Evolutionary conservation across 2,888 invertebrate species (phyloP).

Genomic region (Lasioglossum pauxillum): DNA sequence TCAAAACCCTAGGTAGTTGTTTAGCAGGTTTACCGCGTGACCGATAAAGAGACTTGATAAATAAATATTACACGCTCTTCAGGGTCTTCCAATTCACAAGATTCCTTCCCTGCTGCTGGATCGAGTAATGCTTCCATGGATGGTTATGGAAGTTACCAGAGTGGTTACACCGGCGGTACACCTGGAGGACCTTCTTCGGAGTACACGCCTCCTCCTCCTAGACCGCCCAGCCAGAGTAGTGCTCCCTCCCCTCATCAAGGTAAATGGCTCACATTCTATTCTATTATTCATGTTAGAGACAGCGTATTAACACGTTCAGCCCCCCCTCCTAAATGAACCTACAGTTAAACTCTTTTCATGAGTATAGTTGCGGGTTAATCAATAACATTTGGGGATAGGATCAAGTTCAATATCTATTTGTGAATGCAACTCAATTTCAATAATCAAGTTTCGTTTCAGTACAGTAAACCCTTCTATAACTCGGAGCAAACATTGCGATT

Average conservation of each 20-base stretch:
- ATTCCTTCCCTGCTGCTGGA: conserved; percentile 93
- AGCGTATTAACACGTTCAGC: conserved; percentile 8
- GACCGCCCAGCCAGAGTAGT: conserved; percentile 90
- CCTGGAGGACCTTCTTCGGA: conserved; percentile 87
- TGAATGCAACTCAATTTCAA: not conserved
- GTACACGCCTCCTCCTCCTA: conserved; percentile 88
- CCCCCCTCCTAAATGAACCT: not conserved
- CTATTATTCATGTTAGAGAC: not conserved
- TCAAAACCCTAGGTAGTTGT: not conserved
- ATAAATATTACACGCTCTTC: conserved; percentile 73
- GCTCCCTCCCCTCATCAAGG: conserved; percentile 89
- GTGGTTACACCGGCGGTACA: conserved; percentile 87
- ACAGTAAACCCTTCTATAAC: not conserved
- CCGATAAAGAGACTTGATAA: not conserved
- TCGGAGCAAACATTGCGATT: not conserved
- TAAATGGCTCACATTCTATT: conserved; percentile 77
- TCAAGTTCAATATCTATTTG: not conserved
- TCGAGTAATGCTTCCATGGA: conserved; percentile 92
- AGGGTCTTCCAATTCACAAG: conserved; percentile 96
- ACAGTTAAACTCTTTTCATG: not conserved
- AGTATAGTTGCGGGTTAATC: not conserved
- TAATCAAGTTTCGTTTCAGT: not conserved
- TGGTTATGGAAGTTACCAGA: conserved; percentile 89
- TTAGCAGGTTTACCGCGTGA: not conserved
- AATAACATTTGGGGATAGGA: not conserved